A percentile compares a stretch with the other conserved stretches of the same genome.
phyloP scores from a whole-genome alignment of 2,888 invertebrate genomes.

The Cataglyphis rosenhaueri region DNA sequence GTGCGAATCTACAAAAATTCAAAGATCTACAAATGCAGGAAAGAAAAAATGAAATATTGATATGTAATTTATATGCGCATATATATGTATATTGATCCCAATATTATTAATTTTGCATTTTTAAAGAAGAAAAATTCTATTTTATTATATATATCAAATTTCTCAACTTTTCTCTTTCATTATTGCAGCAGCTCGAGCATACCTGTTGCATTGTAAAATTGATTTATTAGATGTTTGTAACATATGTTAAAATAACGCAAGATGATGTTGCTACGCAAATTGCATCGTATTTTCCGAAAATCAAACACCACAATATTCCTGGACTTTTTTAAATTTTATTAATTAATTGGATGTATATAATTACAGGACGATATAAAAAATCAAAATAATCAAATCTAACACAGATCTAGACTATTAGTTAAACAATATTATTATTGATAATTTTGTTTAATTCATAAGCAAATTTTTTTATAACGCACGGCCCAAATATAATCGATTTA shows the following conservation, averaged over 20 bases:
- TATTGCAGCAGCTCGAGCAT: background rate
- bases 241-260: background rate
- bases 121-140: background rate
- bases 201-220: constrained; percentile 1
- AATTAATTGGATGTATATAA: background rate
- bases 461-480: background rate
- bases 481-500: background rate
- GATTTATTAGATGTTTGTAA: background rate
- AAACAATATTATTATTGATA: background rate
- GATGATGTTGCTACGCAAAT: background rate
- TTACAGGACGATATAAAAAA: background rate
- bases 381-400: background rate
- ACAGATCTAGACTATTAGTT: background rate
- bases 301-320: background rate
- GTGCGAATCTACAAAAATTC: background rate
- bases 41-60: background rate
- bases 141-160: background rate
- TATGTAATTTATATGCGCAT: background rate
- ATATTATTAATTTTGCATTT: background rate
- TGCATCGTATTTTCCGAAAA: background rate
- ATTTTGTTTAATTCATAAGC: background rate
- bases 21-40: background rate
- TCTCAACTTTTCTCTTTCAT: background rate
- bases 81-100: background rate
- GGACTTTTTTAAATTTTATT: constrained; percentile 1